Base-by-base conservation (phyloP, 2,888 invertebrate genomes). In the Morpho helenor region DNA sequence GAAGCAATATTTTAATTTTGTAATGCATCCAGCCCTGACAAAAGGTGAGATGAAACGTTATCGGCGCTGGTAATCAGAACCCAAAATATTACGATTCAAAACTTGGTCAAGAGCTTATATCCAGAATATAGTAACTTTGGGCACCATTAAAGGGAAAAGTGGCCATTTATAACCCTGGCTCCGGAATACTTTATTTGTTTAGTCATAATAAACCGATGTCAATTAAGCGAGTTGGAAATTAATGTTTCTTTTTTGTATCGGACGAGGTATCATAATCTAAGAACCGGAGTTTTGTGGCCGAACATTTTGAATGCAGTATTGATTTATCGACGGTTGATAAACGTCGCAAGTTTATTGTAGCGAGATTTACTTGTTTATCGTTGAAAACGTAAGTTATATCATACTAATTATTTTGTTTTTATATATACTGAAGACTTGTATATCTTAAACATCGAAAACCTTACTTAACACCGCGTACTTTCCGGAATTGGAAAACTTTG, bases 41-140 rank as follows among this genome's bases (percentile, higher is more conserved):
- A 66, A 78, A 89, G 85, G 88, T 86, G 89, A 88, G 88, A 89
- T 87, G 87, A 84, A 78, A 74, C 80, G 79, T 84, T 90, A 91
- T 91, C 91, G 73, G 77, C 69, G 70, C 67, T 73, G 79, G 91
- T 91, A 91, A 91, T 91, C 91, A 88, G 86, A 89, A 77, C 84
- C 86, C 87, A 84, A 90, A 91, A 89, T 91, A 91, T 91, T 91
- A 91, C 87, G 86, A 89, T 86, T 87, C 86, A 85, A 85, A 89
- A 89, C 85, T 89, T 89, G 87, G 88, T 84, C 86, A 87, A 83
- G 83, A 82, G 81, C 84, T 85, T 83, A 83, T 75, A 77, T 81
- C 80, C 80, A 80, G 77, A 80, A 82, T 80, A 82, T 79, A 78
- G 74, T 76, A 80, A 81, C 83, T 77, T 76, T 74, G 80, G 77